Conservation (phyloP, 2,113 vertebrate species). For the Callithrix jacchus region DNA sequence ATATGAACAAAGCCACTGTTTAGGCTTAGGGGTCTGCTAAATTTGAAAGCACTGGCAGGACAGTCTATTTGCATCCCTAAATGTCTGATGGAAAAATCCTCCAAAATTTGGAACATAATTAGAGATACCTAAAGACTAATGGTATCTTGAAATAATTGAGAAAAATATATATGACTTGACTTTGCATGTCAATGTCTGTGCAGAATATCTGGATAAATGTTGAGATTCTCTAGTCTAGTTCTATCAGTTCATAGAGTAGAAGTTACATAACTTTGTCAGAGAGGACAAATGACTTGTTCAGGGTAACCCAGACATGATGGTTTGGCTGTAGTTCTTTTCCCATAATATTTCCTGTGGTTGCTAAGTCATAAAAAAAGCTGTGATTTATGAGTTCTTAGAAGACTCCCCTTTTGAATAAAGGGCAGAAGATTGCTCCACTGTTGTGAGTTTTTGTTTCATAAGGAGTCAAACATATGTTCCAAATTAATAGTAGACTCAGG, state of each 20-base stretch:
- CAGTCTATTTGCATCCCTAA: neutral
- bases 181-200: neutral
- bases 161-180: neutral
- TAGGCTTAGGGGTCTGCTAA: neutral
- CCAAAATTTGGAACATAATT: neutral
- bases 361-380: neutral
- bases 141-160: constrained; percentile 1
- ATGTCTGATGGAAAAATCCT: neutral
- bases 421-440: neutral
- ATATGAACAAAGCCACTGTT: neutral
- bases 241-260: neutral
- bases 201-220: constrained; percentile 9
- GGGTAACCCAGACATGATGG: neutral
- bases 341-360: neutral
- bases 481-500: neutral
- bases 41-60: neutral
- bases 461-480: neutral
- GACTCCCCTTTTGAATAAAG: neutral
- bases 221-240: neutral
- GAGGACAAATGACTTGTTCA: neutral
- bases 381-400: constrained; percentile 7
- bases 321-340: neutral
- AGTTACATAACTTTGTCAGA: no score
- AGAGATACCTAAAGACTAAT: neutral
- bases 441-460: neutral